A percentile compares a stretch with the other conserved stretches of the same genome.
These are phyloP conservation scores for Agrotis ipsilon DNA, from an alignment of 2,888 invertebrate genomes.

Conservation along the genomic window DNA sequence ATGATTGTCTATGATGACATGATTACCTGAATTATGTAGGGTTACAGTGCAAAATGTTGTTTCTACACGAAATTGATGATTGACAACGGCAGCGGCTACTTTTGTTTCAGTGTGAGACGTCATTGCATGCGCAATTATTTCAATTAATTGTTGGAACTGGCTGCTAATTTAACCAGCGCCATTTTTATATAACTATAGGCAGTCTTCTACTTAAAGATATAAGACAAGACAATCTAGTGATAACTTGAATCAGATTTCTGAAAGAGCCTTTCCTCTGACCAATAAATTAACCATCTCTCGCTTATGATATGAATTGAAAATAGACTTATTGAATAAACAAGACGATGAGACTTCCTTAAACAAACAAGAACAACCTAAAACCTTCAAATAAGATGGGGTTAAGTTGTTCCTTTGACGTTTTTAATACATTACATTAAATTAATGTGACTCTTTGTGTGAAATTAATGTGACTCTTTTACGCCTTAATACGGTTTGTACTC, in stretches of 20 bases:
- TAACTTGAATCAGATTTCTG: background rate
- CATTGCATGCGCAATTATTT: conserved; percentile 11
- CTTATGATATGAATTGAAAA: no score
- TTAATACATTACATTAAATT: conserved; percentile 13
- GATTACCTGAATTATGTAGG: conserved; percentile 45
- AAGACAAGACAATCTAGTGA: no score
- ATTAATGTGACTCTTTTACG: background rate
- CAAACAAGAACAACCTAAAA: background rate
- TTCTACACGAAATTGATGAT: conserved; percentile 34
- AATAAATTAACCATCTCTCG: no score
- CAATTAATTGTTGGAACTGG: conserved; percentile 17
- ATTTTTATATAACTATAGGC: conserved; percentile 2
- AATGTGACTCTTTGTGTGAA: conserved; percentile 2
- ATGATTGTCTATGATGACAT: conserved; percentile 39
- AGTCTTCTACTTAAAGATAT: no score
- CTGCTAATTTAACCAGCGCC: background rate
- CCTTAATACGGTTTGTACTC: background rate
- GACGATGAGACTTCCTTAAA: background rate
- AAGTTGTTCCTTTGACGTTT: background rate
- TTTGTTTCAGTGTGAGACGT: conserved; percentile 16
- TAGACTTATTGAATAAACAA: no score
- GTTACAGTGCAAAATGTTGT: conserved; percentile 33
- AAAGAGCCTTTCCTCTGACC: no score
- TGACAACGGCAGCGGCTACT: conserved; percentile 5
- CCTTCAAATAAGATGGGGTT: background rate